Base-by-base conservation (phyloP, 2,888 invertebrate species). In the Acronicta aceris region DNA sequence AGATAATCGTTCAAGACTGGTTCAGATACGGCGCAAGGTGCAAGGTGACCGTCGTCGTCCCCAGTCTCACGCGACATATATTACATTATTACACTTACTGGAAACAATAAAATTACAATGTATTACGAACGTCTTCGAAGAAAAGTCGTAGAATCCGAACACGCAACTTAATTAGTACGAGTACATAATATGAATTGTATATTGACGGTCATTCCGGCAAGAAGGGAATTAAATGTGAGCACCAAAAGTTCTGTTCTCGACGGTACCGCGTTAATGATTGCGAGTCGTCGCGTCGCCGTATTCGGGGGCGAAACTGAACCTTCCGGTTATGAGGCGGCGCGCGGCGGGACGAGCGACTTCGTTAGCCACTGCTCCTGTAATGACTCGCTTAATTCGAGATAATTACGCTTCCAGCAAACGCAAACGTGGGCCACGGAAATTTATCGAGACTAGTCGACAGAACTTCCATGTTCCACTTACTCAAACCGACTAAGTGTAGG, bases 351-450 rank as follows among this genome's bases (percentile, higher is more conserved):
- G 83, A 81, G 82, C 79, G 84, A 86, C 88, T 91, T 91, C 90
- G 89, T 90, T 92, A 92, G 86, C 82, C 83, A 71, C 74, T 80
- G 83, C 85, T 84, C 78, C 88, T 86, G 87, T 91, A 92, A 91
- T 89, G 89, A 91, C 88, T 89, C 87, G 89, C 87, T 91, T 90
- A 92, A 92, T 92, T 91, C 88, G 88, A 90, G 86, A 92, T 93
- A 93, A 93, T 93, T 90, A 91, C 85, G 84, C 86, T 88, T 79
- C 86, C 81, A 87, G 82, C 81, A 84, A 88, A 86, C 83, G 83
- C 82, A 87, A 88, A 90, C 88, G 89, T 88, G 85, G 84, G 83
- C 85, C 75, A 78, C 73, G 82, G 82, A 83, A 87, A 89, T 89
- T 89, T 90, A 90, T 90, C 79, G 84, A 78, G 82, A 83, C 85